Base-by-base conservation (phyloP, 2,113 vertebrate species). In the Nothoprocta pentlandii region DNA sequence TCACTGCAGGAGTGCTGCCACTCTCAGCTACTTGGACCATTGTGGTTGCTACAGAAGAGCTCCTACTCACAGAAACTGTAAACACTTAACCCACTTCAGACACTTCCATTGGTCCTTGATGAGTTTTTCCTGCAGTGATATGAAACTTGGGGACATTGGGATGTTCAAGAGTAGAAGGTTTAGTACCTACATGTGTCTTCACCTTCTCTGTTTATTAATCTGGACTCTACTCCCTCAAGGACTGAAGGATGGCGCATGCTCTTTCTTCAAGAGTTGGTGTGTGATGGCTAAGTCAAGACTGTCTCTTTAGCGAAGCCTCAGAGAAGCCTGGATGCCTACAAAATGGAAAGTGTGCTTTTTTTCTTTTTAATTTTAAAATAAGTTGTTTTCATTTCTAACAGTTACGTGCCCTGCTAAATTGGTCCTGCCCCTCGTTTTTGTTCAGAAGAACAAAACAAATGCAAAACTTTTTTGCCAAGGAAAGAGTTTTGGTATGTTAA, bases 341-440 rank as follows among this genome's bases (percentile, higher is more conserved):
- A 76, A 85, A 62, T 32, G 28, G 42, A 46, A 85, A 12, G 2
- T 2, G 44, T 46, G 47, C 8, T 12, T 36, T 11, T 30, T 75
- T n/a, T 54, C 25, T 28, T 59, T 69, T 5, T 9, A 12, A 49
- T 46, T 70, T 80, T 85, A 4, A 79, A 80, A 8, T 56, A 34
- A 5, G 16, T 56, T 73, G 12, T 51, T 89, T 91, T 71, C 70
- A 41, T n/a, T 26, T 82, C 39, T 54, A 53, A 32, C 58, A 58
- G 39, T 16, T 44, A 19, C 0, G 0, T 32, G n/a, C 3, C 34
- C n/a, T 20, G 30, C 30, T 85, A 53, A 22, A 9, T 9, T 47
- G 47, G 19, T 85, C 25, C 16, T 78, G 25, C 23, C 7, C 17
- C 36, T 39, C 1, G 0, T 66, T 92, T 94, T 86, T 81, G 12